Base-by-base conservation (phyloP, 1,140 invertebrate genomes). In the Metaphire vulgaris region DNA sequence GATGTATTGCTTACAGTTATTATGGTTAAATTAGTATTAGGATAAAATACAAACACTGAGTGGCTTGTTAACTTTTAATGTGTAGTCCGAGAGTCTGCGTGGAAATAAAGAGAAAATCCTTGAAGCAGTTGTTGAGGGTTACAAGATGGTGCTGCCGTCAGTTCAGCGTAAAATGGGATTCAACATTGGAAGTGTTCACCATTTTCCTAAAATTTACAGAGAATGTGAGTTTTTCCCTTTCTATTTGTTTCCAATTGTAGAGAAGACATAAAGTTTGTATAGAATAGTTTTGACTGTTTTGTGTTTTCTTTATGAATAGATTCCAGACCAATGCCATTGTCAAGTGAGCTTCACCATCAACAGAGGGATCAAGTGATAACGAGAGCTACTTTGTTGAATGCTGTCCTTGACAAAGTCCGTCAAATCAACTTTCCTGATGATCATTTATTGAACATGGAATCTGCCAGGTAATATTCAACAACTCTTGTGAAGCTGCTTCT, bases 71-170 rank as follows among this genome's bases (percentile, higher is more conserved):
- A 12, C 6, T 56, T 56, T 21, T 56, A 21, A 56, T 56, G 41
- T 56, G 6, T 56, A 56, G 41, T 56, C 21, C 6, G 41, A 21
- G 21, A 56, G 41, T 21, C 6, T 6, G 21, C 41, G 21, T 12
- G 41, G 41, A 21, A 21, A 56, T 12, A 56, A 21, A 56, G 41
- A 21, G 21, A 56, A 56, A 56, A 6, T 56, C 21, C 21, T 56
- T 12, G 41, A 56, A 21, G 41, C 81, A 14, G 81, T 88, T 69
- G 83, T 87, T 21, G 83, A 87, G 66, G 82, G 84, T 16, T 87
- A 82, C 75, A 74, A 82, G 21, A 80, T 78, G 6, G 74, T 83
- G 12, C 79, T 87, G 29, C 84, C 85, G n/a, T 77, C 75, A 65
- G 81, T 81, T 15, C 82, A 84, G 33, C 77, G 78, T n/a, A 81